Base-by-base conservation (phyloP, 1,140 invertebrate genomes). In the Scaptomyza graminum region DNA sequence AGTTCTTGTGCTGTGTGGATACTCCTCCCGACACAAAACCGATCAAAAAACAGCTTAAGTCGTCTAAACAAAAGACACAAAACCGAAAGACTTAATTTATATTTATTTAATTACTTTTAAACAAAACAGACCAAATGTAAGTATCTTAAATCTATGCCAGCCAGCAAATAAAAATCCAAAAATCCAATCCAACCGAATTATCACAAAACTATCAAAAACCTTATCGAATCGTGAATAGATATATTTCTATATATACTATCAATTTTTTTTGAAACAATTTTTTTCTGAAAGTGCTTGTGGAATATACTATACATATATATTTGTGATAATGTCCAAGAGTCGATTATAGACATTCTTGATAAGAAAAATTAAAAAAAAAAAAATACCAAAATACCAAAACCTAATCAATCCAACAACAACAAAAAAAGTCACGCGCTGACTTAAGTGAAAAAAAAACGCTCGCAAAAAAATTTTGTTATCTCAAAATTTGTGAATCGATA, bases 1-100 rank as follows among this genome's bases (percentile, higher is more conserved):
- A 91, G 90, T 91, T 91, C 85, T 91, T 91, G 90, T 91, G 83
- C 90, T 89, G 90, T 90, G 85, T 89, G 89, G 90, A 88, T 84
- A 76, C 72, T 75, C 66, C 73, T 79, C 76, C 76, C 68, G 82
- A 90, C 82, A 89, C 90, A 87, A 83, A 78, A 70, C 81, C 78
- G 75, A 67, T 83, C n/a, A n/a, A 51, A 74, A 69, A 69, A 69
- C 76, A 79, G 79, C 78, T 64, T 68, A 74, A 87, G 74, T 75
- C 75, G 85, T 81, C 75, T 84, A 81, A 72, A 69, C 70, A 47
- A 85, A 76, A 85, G 76, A 85, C 80, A 76, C 37, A 70, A 34
- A 89, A 82, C 78, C 79, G 78, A 90, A 91, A 91, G 87, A 91
- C 89, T 90, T 89, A 90, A 90, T 82, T 89, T 89, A 89, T 90